These are phyloP conservation scores for Procambarus clarkii DNA, from an alignment of 1,140 invertebrate species.

Conservation along the genomic window DNA sequence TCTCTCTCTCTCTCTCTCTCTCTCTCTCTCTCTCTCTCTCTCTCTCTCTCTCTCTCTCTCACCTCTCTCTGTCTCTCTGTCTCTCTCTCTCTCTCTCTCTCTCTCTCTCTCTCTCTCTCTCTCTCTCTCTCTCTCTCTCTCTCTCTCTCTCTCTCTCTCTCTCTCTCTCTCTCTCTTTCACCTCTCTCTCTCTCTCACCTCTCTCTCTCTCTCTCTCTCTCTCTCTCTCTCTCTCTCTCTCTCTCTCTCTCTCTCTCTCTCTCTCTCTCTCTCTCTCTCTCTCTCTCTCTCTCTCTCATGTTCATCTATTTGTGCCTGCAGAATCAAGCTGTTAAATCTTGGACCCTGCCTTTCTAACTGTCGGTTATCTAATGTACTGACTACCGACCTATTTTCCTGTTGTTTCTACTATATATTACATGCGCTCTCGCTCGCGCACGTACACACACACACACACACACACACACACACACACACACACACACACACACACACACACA, in stretches of 20 bases:
- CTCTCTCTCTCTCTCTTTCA: neutral
- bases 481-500: too few species aligned
- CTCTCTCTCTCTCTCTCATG: neutral
- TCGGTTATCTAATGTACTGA: too few species aligned
- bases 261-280: constrained; percentile 5
- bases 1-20: neutral
- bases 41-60: neutral
- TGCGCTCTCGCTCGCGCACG: too few species aligned
- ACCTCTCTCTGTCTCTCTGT: too few species aligned
- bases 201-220: neutral
- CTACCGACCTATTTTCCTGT: too few species aligned
- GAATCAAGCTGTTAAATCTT: too few species aligned
- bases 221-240: neutral
- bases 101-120: constrained; percentile 33
- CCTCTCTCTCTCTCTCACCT: neutral
- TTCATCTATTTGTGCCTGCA: neutral
- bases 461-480: too few species aligned
- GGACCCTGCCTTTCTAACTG: too few species aligned
- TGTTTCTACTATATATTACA: too few species aligned
- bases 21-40: neutral
- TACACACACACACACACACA: too few species aligned
- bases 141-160: constrained; percentile 13
- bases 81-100: constrained; percentile 1
- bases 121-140: constrained; percentile 34
- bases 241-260: neutral